phyloP scores from a whole-genome alignment of 1,140 invertebrate species.

The Procambarus clarkii region DNA sequence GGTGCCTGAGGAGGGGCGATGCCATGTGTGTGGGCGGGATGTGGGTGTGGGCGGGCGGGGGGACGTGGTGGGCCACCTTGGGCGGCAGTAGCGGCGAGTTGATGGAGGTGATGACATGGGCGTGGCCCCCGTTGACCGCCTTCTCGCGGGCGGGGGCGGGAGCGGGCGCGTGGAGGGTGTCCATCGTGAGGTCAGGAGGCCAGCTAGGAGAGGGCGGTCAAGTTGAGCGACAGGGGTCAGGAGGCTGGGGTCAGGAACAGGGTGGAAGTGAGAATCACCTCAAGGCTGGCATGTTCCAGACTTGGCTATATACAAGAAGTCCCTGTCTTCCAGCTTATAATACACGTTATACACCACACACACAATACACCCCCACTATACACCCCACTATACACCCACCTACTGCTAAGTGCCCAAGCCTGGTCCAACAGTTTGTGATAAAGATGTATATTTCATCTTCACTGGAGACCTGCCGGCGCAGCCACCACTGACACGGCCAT shows the following conservation, averaged over 20 bases:
- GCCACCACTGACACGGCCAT: constrained; percentile 18
- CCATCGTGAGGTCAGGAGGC: constrained; percentile 42
- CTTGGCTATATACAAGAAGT: constrained; percentile 2
- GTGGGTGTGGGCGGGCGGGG: constrained; percentile 24
- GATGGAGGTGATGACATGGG: constrained; percentile 59
- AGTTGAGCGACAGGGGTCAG: neutral
- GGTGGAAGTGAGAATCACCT: neutral
- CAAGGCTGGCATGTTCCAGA: neutral
- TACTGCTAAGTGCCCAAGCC: constrained; percentile 53
- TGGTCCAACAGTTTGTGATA: constrained; percentile 51
- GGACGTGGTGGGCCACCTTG: constrained; percentile 43
- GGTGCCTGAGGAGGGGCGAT: constrained; percentile 51
- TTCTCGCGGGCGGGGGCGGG: constrained; percentile 49
- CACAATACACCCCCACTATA: neutral
- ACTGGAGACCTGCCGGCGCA: neutral
- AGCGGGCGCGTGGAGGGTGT: constrained; percentile 54
- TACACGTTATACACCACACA: neutral
- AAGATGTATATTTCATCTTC: constrained; percentile 49
- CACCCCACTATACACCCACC: neutral
- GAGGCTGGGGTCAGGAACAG: neutral
- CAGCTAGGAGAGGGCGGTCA: neutral
- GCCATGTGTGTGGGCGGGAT: constrained; percentile 39
- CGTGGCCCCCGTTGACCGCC: constrained; percentile 60
- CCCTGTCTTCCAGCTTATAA: constrained; percentile 15
- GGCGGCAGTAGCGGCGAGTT: constrained; percentile 54